Conservation (phyloP, 2,113 vertebrate species). For the Melanerpes aurifrons region DNA sequence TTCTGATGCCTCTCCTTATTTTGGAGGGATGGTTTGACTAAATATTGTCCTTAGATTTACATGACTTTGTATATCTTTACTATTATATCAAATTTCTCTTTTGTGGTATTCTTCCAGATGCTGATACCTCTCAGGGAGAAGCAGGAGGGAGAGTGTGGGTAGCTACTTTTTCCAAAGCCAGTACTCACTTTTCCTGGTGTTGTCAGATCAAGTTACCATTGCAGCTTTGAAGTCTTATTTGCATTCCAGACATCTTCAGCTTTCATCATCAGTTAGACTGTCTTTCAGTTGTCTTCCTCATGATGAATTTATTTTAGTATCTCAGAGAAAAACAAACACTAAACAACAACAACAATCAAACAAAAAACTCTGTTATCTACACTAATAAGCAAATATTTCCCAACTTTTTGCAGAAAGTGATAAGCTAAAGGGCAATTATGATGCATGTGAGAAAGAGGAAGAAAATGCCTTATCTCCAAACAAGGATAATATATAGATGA, state of each 20-base stretch:
- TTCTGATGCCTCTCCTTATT: not conserved
- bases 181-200: not conserved
- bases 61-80: not conserved
- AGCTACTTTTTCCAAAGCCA: not conserved
- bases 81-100: not conserved
- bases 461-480: not conserved
- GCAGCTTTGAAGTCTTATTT: slow-evolving; percentile 12
- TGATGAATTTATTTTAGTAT: no score
- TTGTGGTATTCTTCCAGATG: not conserved
- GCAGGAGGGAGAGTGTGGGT: not conserved
- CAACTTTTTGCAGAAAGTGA: not conserved
- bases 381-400: not conserved
- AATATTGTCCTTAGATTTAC: not conserved
- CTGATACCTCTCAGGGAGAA: not conserved
- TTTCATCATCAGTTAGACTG: not conserved
- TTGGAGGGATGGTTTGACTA: not conserved
- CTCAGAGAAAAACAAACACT: no score
- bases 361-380: not conserved
- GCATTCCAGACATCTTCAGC: not conserved
- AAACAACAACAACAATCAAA: no score
- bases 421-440: not conserved
- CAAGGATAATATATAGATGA: not conserved
- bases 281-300: not conserved
- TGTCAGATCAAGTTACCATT: slow-evolving; percentile 11
- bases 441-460: not conserved